Conservation (phyloP, 2,888 invertebrate genomes). For the Lithophane socia region DNA sequence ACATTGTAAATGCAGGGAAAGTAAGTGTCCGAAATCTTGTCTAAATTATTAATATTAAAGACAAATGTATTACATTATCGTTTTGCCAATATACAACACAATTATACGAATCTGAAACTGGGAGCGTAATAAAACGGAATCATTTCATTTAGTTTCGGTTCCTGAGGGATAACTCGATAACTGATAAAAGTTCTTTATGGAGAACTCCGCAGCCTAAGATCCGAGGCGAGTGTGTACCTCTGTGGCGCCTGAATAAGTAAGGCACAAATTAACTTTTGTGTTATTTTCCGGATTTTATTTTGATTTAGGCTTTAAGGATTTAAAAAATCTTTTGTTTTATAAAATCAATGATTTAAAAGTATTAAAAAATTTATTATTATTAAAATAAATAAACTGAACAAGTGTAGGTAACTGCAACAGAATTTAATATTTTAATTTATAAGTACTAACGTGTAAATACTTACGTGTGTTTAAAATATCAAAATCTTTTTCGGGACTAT, state of each 20-base stretch:
- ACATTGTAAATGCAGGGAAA: neutral
- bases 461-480: neutral
- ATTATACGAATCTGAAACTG: conserved; percentile 47
- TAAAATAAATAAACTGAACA: neutral
- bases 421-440: neutral
- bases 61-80: neutral
- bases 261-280: conserved; percentile 13
- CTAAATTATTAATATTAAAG: neutral
- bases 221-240: conserved; percentile 8
- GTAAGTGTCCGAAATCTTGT: neutral
- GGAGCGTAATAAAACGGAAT: conserved; percentile 54
- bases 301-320: neutral
- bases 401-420: too few species aligned
- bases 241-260: conserved; percentile 38
- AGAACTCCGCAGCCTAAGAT: conserved; percentile 33
- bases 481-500: neutral
- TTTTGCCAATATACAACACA: conserved; percentile 15
- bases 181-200: conserved; percentile 63
- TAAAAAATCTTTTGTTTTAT: neutral
- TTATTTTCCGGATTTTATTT: neutral
- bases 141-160: conserved; percentile 61
- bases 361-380: neutral
- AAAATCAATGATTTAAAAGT: neutral
- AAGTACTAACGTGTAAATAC: neutral
- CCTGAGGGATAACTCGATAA: conserved; percentile 59